Evolutionary conservation across 2,113 vertebrate species (phyloP).

Genomic region (Mesoclemmys tuberculata): DNA sequence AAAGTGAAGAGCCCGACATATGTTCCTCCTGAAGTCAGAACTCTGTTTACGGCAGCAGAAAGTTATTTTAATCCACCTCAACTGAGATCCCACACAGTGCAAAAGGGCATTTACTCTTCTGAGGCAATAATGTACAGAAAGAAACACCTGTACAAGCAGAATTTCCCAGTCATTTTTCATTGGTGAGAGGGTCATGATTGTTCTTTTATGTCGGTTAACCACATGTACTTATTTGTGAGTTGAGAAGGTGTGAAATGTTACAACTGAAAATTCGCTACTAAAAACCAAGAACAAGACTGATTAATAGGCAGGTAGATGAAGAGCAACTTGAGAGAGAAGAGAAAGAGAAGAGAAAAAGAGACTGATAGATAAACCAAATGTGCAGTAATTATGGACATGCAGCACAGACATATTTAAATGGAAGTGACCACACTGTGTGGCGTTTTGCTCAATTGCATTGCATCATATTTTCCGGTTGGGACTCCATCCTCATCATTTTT

Average conservation of each 20-base stretch:
- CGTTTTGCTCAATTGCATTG: not conserved
- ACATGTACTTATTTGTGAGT: not conserved
- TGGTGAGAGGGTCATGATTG: not conserved
- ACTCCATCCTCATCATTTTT: not conserved
- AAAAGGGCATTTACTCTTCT: not conserved
- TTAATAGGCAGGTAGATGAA: not conserved
- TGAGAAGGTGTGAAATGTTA: not conserved
- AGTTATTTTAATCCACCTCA: not conserved
- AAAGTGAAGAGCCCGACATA: not conserved
- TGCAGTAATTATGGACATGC: accelerated
- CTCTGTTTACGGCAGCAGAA: not conserved
- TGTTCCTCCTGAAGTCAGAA: not conserved
- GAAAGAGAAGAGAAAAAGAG: not conserved
- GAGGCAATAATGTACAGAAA: not conserved
- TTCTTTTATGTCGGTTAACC: not conserved
- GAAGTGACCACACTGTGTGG: accelerated
- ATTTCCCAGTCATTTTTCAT: not conserved
- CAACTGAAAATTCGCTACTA: not conserved
- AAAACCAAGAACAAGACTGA: not conserved
- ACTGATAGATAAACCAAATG: not conserved
- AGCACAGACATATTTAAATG: not conserved
- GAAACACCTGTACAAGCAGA: not conserved
- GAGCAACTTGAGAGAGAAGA: accelerated
- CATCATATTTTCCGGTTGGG: not conserved
- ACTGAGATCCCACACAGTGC: accelerated